Base-by-base conservation (phyloP, 2,113 vertebrate species). In the Boleophthalmus pectinirostris region DNA sequence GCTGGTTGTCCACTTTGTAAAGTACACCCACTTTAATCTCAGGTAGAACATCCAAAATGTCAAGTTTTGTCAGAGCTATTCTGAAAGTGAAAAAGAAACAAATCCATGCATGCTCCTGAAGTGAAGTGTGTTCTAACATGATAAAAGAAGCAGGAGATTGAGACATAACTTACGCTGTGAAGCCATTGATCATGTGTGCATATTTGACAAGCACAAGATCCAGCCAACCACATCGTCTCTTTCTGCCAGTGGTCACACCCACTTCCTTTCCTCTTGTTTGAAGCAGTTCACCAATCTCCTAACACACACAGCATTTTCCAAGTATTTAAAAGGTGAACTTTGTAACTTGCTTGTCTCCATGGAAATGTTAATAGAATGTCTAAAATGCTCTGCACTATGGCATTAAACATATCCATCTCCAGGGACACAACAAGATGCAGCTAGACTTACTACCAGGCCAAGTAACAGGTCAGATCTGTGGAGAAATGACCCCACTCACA, bases 171-270 rank as follows among this genome's bases (percentile, higher is more conserved):
- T 88, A 99, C 97, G 97, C 97, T 20, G 96, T 99, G 89, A 98
- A 99, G 75, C 97, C 97, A 73, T 99, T 99, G 75, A 99, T 99
- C 97, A 98, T 99, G 82, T 98, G 96, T 69, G 96, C 96, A 5
- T 98, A 99, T 95, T 93, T 96, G 81, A 99, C 93, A 80, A 93
- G 94, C 84, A 98, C 95, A 16, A 99, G 94, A 86, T 98, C 97
- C 89, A 99, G 90, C 97, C 97, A 99, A 87, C 97, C 97, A 70
- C 97, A 99, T 86, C 97, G 93, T 86, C 97, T 95, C 91, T 96
- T 98, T 76, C 97, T 95, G 73, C 97, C 97, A 4, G 97, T 99
- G 72, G 97, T 99, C 87, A 98, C 97, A 46, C 97, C 97, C 75
- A 96, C 94, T 78, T 99, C 97, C 88, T 96, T 95, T 69, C 97